These are phyloP conservation scores for Caenorhabditis angaria DNA, from an alignment of 2,888 invertebrate species.

Conservation along the genomic window DNA sequence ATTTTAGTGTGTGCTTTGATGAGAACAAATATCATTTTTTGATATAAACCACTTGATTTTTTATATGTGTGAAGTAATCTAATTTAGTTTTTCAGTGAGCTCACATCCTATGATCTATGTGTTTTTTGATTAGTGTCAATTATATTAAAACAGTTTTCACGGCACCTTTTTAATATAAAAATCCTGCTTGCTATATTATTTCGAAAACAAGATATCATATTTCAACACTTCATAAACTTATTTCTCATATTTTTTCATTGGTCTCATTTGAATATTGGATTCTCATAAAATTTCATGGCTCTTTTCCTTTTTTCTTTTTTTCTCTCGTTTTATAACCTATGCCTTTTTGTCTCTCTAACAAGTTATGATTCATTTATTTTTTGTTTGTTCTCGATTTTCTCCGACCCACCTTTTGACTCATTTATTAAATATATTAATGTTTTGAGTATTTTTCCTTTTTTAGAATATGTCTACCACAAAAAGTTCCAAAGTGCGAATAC, in stretches of 20 bases:
- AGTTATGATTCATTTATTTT: background rate
- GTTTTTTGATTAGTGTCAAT: too few species aligned
- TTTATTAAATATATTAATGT: too few species aligned
- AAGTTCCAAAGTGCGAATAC: constrained; percentile 53
- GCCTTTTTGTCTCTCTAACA: background rate
- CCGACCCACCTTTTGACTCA: background rate
- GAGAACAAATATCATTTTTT: constrained; percentile 1
- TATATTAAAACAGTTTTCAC: too few species aligned
- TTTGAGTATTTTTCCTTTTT: background rate
- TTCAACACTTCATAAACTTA: background rate
- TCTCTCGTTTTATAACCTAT: background rate
- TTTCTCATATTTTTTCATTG: background rate
- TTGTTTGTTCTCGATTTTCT: background rate
- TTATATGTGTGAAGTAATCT: background rate
- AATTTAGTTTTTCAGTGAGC: too few species aligned
- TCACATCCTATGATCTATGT: too few species aligned
- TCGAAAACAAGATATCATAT: background rate
- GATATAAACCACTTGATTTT: background rate
- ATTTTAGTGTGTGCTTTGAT: background rate
- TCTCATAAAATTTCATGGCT: constrained; percentile 7
- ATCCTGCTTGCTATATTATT: too few species aligned
- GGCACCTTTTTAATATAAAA: too few species aligned
- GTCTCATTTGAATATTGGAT: constrained; percentile 1
- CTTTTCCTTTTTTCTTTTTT: background rate
- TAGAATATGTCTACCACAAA: constrained; percentile 43